phyloP scores from a whole-genome alignment of 2,888 invertebrate species.

The Drosophila mercatorum region DNA sequence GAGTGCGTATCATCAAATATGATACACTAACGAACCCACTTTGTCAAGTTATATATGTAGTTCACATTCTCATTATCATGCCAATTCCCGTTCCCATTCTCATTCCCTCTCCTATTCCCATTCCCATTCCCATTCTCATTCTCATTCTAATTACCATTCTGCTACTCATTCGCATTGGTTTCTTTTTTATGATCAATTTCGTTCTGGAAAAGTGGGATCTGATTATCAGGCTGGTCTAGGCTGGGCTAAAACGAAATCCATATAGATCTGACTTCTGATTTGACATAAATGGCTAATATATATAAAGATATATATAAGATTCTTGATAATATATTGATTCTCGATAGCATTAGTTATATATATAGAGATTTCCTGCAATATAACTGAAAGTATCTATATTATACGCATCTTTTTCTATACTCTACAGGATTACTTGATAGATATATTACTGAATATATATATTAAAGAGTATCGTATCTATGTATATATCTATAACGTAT shows the following conservation, averaged over 20 bases:
- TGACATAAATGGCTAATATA: too few species aligned
- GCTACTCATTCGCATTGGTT: background rate
- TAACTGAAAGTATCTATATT: background rate
- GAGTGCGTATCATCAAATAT: slow-evolving; percentile 46
- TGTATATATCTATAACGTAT: background rate
- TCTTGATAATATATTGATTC: too few species aligned
- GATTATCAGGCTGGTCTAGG: background rate
- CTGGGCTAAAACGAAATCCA: background rate
- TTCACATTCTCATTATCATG: slow-evolving; percentile 3
- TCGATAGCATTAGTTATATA: too few species aligned
- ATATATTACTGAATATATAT: background rate
- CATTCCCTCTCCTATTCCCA: background rate
- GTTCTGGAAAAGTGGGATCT: background rate
- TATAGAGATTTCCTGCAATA: too few species aligned
- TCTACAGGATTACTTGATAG: background rate
- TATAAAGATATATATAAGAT: too few species aligned
- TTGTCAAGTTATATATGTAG: slow-evolving; percentile 22
- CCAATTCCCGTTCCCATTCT: background rate
- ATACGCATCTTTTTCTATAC: background rate
- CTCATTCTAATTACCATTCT: background rate
- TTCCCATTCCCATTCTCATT: background rate
- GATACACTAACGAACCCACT: slow-evolving; percentile 32
- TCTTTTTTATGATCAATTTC: slow-evolving; percentile 20
- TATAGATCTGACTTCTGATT: too few species aligned
- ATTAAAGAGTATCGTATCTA: too few species aligned